Conservation (phyloP, 1,140 invertebrate species). For the Anoplophora glabripennis region DNA sequence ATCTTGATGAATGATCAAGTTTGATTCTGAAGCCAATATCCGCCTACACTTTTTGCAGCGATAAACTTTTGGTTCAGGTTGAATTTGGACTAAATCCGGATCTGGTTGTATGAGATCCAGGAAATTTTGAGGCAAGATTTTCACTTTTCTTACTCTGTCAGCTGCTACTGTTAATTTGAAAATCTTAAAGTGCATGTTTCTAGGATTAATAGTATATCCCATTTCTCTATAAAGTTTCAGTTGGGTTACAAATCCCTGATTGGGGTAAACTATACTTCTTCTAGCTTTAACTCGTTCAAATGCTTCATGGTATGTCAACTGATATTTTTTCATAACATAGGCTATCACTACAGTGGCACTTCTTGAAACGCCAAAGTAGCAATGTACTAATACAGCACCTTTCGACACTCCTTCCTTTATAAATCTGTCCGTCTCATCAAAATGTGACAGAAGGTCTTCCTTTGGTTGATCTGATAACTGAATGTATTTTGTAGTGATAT, state of each 20-base stretch:
- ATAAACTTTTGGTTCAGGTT: slow-evolving; percentile 78
- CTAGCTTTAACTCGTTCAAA: slow-evolving; percentile 53
- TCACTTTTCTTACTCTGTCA: slow-evolving; percentile 74
- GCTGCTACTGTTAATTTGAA: slow-evolving; percentile 74
- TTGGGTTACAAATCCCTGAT: slow-evolving; percentile 67
- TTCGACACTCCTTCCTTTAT: slow-evolving; percentile 59
- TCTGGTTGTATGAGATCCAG: slow-evolving; percentile 74
- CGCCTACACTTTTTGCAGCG: slow-evolving; percentile 76
- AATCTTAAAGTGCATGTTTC: slow-evolving; percentile 70
- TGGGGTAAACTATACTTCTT: slow-evolving; percentile 35
- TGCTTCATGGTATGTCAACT: slow-evolving; percentile 67
- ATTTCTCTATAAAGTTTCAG: slow-evolving; percentile 74
- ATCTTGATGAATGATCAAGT: slow-evolving; percentile 67
- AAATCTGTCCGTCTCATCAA: slow-evolving; percentile 71
- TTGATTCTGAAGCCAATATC: slow-evolving; percentile 73
- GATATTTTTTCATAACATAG: slow-evolving; percentile 80
- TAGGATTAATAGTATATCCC: slow-evolving; percentile 67
- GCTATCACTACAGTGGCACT: slow-evolving; percentile 80
- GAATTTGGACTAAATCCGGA: slow-evolving; percentile 69
- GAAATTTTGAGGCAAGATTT: slow-evolving; percentile 76
- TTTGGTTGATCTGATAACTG: slow-evolving; percentile 78
- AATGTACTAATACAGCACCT: slow-evolving; percentile 73
- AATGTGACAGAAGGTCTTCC: slow-evolving; percentile 76
- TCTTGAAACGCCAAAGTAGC: slow-evolving; percentile 83
- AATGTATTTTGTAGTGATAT: slow-evolving; percentile 70